phyloP scores from a whole-genome alignment of 1,140 invertebrate genomes.

The Aplysia californica region DNA sequence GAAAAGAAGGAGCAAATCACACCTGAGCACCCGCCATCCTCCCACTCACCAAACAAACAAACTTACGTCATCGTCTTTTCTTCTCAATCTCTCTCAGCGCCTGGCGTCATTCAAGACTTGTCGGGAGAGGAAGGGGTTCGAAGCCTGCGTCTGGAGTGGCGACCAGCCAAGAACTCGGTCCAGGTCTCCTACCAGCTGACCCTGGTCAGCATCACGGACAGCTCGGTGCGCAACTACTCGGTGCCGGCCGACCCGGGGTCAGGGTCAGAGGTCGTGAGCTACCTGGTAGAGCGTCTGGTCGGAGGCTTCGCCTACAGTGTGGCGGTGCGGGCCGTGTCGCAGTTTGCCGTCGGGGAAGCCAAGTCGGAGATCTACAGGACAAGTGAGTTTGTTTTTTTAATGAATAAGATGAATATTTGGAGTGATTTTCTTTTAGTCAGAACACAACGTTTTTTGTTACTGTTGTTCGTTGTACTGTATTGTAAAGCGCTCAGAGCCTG shows the following conservation, averaged over 20 bases:
- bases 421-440: neutral
- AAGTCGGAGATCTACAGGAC: slow-evolving; percentile 5
- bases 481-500: too few species aligned
- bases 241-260: neutral
- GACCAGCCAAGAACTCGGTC: neutral
- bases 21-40: neutral
- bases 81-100: neutral
- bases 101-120: slow-evolving; percentile 7
- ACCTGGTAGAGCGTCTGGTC: too few species aligned
- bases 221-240: neutral
- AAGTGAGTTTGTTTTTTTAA: neutral
- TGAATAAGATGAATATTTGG: too few species aligned
- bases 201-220: slow-evolving; percentile 6
- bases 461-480: neutral
- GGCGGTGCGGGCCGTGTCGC: slow-evolving; percentile 4
- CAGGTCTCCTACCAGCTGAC: slow-evolving; percentile 13
- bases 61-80: neutral
- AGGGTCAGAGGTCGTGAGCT: too few species aligned
- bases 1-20: too few species aligned
- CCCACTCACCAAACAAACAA: too few species aligned
- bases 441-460: neutral
- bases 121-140: neutral
- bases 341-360: slow-evolving; percentile 4
- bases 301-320: neutral
- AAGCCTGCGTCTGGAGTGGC: slow-evolving; percentile 17